Evolutionary conservation across 2,113 vertebrate genomes (phyloP).

Genomic region (Epinephelus moara): DNA sequence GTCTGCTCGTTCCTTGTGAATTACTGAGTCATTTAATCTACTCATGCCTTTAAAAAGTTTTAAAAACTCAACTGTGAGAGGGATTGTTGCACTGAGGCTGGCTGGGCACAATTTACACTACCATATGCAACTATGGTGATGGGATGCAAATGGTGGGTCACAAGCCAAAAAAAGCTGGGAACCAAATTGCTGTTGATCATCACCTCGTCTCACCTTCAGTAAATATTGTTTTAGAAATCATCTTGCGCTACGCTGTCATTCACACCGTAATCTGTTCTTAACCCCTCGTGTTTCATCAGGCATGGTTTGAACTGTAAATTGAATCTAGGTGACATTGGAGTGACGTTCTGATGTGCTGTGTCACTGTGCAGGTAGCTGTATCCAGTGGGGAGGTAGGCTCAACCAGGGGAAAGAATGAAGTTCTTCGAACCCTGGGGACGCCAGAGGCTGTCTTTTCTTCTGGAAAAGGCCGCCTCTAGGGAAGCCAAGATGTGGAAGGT

Average conservation of each 20-base stretch:
- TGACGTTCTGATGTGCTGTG: not conserved
- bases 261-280: not conserved
- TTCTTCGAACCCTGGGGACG: slow-evolving; percentile 93
- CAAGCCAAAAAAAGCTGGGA: not conserved
- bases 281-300: no score
- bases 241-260: not conserved
- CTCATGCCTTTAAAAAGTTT: not conserved
- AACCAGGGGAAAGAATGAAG: slow-evolving; percentile 94
- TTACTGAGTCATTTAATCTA: not conserved
- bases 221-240: not conserved
- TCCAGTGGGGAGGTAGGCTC: slow-evolving; percentile 94
- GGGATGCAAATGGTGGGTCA: not conserved
- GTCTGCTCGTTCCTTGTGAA: not conserved
- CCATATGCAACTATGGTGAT: not conserved
- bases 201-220: not conserved
- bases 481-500: slow-evolving; percentile 97
- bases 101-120: not conserved
- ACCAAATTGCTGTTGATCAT: no score
- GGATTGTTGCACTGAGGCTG: not conserved
- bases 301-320: not conserved
- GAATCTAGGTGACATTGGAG: no score
- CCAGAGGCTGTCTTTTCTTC: slow-evolving; percentile 95
- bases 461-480: slow-evolving; percentile 96
- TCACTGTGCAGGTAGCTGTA: slow-evolving; percentile 92
- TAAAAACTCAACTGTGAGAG: not conserved